phyloP scores from a whole-genome alignment of 2,113 vertebrate genomes.

The Myiozetetes cayanensis region DNA sequence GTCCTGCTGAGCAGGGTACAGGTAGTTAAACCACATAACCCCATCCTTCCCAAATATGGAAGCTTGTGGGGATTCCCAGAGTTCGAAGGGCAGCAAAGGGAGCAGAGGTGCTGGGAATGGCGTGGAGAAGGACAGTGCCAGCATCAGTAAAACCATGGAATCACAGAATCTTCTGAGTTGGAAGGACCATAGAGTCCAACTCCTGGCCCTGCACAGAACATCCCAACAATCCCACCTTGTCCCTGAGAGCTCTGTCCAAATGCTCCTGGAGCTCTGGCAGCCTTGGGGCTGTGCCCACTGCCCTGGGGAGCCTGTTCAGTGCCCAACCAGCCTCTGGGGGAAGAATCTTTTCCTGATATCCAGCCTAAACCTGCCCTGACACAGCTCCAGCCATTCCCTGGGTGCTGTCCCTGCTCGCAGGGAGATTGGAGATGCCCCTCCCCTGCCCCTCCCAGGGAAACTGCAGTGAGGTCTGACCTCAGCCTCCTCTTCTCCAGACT shows the following conservation, averaged over 20 bases:
- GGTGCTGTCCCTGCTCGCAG: background rate
- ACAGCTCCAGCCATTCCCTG: background rate
- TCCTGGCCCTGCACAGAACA: background rate
- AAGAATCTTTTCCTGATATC: background rate
- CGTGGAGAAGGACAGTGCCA: background rate
- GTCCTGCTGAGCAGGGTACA: background rate
- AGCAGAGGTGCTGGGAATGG: background rate
- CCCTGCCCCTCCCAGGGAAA: background rate
- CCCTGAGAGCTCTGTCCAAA: background rate
- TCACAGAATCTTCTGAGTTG: background rate
- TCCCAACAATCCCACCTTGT: background rate
- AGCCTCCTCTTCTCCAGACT: background rate
- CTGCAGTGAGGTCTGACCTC: background rate
- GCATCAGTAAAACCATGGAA: background rate
- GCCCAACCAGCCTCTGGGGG: background rate
- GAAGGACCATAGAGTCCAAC: background rate
- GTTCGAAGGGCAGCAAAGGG: background rate
- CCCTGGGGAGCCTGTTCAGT: background rate
- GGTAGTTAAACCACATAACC: background rate
- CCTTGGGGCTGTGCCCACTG: background rate
- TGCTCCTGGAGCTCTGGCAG: background rate
- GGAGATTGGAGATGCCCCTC: background rate
- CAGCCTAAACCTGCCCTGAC: rapidly evolving
- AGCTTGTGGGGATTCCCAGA: background rate
- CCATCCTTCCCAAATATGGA: background rate